Evolutionary conservation across 2,888 invertebrate genomes (phyloP).

Genomic region (Tinea semifulvella): DNA sequence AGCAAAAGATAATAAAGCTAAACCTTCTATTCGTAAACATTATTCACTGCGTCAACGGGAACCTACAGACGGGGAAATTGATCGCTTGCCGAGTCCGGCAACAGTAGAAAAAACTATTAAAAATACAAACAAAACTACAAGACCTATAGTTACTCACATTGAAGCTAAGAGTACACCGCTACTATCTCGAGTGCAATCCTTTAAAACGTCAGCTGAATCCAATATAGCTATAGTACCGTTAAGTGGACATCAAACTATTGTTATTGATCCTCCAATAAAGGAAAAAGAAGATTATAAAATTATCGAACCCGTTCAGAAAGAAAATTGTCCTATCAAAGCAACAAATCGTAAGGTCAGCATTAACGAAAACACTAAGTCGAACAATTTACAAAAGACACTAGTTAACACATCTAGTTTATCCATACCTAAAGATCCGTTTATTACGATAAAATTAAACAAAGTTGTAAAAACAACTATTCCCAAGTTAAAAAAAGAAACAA

Average conservation of each 20-base stretch:
- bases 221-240: constrained; percentile 55
- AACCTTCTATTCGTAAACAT: constrained; percentile 48
- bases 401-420: constrained; percentile 41
- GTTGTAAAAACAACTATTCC: constrained; percentile 54
- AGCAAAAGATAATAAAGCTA: constrained; percentile 33
- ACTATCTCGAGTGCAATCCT: constrained; percentile 53
- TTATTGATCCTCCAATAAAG: constrained; percentile 51
- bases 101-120: constrained; percentile 34
- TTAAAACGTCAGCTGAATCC: constrained; percentile 56
- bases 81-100: constrained; percentile 48
- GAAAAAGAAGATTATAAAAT: constrained; percentile 22
- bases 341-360: constrained; percentile 15
- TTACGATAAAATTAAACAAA: constrained; percentile 57
- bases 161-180: constrained; percentile 33
- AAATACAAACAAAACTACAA: constrained; percentile 26
- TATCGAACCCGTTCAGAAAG: constrained; percentile 17
- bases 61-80: constrained; percentile 42
- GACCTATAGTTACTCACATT: constrained; percentile 23
- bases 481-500: constrained; percentile 45
- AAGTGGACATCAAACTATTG: constrained; percentile 63
- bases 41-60: constrained; percentile 60
- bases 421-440: constrained; percentile 50
- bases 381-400: constrained; percentile 4
- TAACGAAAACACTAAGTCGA: background rate
- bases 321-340: constrained; percentile 11